Evolutionary conservation across 2,113 vertebrate species (phyloP), one percentile per base, ranked within the genome.

Genomic region (Ctenodactylus gundi): DNA sequence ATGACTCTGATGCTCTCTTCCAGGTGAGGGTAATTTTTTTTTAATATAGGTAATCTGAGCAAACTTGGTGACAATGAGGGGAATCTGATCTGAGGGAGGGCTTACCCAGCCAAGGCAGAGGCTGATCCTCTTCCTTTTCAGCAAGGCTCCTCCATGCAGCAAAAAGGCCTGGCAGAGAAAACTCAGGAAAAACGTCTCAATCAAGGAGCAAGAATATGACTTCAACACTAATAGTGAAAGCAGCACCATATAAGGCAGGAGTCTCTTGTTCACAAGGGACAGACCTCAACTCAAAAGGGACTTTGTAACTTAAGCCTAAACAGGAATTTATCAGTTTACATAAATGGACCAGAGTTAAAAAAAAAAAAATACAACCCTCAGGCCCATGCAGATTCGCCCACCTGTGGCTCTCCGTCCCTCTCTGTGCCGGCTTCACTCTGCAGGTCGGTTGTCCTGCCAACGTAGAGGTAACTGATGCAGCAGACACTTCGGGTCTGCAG

Each of bases 201-300:
- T 75, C 77, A 95, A 97, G 72, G 87, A 77, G 27, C 60, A 92
- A 70, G 84, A 87, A 76, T 72, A 76, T 93, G 94, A 82, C 94
- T 93, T 93, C 81, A 49, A 85, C 65, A 90, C 93, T 85, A 90
- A 88, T 77, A 88, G 81, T 46, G 62, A 88, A 94, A 73, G 49
- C 62, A 93, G 72, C 29, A 73, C 95, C 95, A 96, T 95, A 97
- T 90, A 97, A 97, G 97, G 96, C 65, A 95, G 72, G 67, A 92
- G 49, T 90, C 34, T 94, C 77, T 93, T 95, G 91, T 96, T 97
- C 91, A 97, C 88, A 82, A 92, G 81, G 62, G 92, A 94, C 90
- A 94, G 94, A 91, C n/a, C 76, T 90, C 65, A 84, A 51, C 55
- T 88, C 76, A 57, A 78, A 88, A 77, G 80, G 29, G 29, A 93